Conservation (phyloP, 2,113 vertebrate species). For the Lepus timidus region DNA sequence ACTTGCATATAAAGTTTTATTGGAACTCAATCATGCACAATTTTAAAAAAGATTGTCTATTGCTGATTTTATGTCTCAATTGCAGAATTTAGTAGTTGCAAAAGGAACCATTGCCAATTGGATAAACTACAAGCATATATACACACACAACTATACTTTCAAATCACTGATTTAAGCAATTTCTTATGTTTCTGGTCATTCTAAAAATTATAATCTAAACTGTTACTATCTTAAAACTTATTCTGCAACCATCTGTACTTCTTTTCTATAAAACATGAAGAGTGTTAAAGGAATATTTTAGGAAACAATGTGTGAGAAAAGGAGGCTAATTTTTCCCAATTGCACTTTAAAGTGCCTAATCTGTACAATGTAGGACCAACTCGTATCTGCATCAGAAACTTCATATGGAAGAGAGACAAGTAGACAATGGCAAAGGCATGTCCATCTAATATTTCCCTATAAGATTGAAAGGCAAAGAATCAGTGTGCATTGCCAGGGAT, state of each 20-base stretch:
- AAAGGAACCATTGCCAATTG: not conserved
- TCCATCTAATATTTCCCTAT: not conserved
- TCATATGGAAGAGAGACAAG: not conserved
- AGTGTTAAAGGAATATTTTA: not conserved
- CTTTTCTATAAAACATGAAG: not conserved
- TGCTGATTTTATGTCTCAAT: not conserved
- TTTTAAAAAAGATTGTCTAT: no score
- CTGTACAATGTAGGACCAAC: not conserved
- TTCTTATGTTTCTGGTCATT: not conserved
- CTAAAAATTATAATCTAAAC: constrained; percentile 13
- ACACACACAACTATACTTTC: no score
- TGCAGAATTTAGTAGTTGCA: not conserved
- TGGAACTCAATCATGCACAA: not conserved
- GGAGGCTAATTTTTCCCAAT: not conserved
- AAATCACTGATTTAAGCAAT: not conserved
- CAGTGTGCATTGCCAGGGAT: not conserved
- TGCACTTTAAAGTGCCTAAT: not conserved
- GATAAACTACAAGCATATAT: no score
- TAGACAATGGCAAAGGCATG: not conserved
- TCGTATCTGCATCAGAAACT: not conserved
- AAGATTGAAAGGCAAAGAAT: not conserved
- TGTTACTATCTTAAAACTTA: not conserved
- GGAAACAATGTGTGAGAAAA: not conserved
- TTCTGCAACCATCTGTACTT: not conserved
- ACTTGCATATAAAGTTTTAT: not conserved